Percentiles rank a stretch among this genome's conserved stretches.
phyloP scores from a whole-genome alignment of 2,113 vertebrate genomes.

The Pomatorhinus ruficollis region DNA sequence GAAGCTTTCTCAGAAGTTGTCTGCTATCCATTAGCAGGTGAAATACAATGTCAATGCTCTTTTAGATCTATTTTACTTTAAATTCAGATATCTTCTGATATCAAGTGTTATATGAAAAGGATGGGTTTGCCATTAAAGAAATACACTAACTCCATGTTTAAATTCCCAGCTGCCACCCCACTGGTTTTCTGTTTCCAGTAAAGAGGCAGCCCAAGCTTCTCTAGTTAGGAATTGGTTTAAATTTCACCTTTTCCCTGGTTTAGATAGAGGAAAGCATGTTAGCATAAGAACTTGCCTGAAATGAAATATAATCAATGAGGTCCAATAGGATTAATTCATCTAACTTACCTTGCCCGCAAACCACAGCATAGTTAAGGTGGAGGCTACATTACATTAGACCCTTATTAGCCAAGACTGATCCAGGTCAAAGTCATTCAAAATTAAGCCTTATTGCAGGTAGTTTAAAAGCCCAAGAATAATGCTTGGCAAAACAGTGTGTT shows the following conservation, averaged over 20 bases:
- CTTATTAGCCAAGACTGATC: background rate
- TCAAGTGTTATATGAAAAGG: background rate
- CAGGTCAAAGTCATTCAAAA: background rate
- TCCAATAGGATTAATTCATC: background rate
- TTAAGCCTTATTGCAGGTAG: background rate
- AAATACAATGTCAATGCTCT: background rate
- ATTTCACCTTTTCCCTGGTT: background rate
- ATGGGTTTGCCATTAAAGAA: background rate
- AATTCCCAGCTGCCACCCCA: background rate
- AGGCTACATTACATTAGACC: background rate
- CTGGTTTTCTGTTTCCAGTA: background rate
- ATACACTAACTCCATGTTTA: background rate
- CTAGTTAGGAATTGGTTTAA: background rate
- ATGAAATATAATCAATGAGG: background rate
- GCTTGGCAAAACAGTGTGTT: background rate
- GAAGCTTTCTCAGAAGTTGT: background rate
- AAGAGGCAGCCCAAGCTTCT: background rate
- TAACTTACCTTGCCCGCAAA: background rate
- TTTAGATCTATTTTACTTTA: background rate
- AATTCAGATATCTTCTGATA: background rate
- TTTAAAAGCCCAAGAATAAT: background rate
- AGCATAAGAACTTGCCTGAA: background rate
- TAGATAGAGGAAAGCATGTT: background rate
- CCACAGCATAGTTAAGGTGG: background rate
- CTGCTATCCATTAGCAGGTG: background rate